A percentile compares a stretch with the other conserved stretches of the same genome.
Conservation (phyloP, 2,113 vertebrate genomes). For the Puffinus mauretanicus region DNA sequence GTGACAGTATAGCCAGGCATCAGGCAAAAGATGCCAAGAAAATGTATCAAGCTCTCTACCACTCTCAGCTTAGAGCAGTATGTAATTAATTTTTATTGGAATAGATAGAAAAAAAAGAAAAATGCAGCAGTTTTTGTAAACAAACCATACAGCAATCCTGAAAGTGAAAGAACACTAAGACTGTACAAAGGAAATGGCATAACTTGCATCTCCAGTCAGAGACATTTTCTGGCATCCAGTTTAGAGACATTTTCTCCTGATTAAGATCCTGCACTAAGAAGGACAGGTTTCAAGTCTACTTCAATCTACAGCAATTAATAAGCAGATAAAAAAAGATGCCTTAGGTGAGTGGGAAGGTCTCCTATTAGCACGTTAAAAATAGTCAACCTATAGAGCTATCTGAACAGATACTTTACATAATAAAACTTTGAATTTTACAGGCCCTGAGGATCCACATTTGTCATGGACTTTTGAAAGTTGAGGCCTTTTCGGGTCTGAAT, state of each 20-base stretch:
- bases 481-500: not conserved
- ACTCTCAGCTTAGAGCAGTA: not conserved
- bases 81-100: not conserved
- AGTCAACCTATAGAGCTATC: not conserved
- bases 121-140: not conserved
- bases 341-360: not conserved
- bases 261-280: not conserved
- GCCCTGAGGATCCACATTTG: not conserved
- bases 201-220: not conserved
- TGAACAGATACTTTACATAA: not conserved
- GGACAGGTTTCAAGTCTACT: not conserved
- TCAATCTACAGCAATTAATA: not conserved
- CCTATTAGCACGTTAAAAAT: not conserved
- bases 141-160: not conserved
- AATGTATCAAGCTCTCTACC: not conserved
- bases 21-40: not conserved
- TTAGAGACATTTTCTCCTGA: not conserved
- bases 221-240: not conserved
- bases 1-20: not conserved
- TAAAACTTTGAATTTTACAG: not conserved
- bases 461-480: not conserved
- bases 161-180: not conserved
- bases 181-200: not conserved
- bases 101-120: not conserved
- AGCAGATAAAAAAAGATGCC: not conserved